Percentiles rank a stretch among this genome's conserved stretches.
Evolutionary conservation across 2,888 invertebrate genomes (phyloP).

Genomic region (Meiosimyza platycephala): DNA sequence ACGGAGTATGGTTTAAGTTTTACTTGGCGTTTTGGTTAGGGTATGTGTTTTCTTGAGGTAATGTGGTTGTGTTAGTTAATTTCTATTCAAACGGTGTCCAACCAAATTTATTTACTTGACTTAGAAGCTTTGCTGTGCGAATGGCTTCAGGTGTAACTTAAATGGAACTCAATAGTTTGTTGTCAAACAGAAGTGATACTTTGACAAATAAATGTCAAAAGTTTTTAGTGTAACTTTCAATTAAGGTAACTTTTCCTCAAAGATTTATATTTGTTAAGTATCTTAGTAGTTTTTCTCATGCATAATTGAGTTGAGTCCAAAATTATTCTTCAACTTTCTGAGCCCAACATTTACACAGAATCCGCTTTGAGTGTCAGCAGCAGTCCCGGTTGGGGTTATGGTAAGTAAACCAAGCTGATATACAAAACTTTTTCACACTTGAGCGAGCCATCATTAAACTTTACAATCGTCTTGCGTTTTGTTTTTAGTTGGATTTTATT

Average conservation of each 20-base stretch:
- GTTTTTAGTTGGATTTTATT: neutral
- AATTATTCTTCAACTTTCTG: no score
- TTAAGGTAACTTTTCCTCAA: slow-evolving; percentile 19
- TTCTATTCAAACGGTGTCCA: slow-evolving; percentile 40
- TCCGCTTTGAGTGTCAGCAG: no score
- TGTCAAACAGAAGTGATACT: slow-evolving; percentile 6
- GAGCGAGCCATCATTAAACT: slow-evolving; percentile 36
- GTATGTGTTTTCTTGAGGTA: no score
- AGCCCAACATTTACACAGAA: no score
- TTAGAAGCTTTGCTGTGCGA: neutral
- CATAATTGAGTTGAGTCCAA: slow-evolving; percentile 30
- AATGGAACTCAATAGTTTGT: slow-evolving; percentile 2
- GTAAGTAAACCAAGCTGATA: slow-evolving; percentile 25
- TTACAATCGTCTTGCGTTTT: slow-evolving; percentile 24
- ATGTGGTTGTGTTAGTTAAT: slow-evolving; percentile 36
- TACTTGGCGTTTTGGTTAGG: neutral
- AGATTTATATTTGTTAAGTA: neutral
- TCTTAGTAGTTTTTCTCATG: neutral
- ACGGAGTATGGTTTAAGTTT: neutral
- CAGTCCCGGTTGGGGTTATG: neutral
- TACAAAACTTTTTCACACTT: slow-evolving; percentile 37
- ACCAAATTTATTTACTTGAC: slow-evolving; percentile 11
- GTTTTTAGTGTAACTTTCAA: slow-evolving; percentile 33
- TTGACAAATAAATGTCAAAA: slow-evolving; percentile 35
- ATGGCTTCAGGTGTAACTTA: slow-evolving; percentile 9